Conservation (phyloP, 2,888 invertebrate genomes). For the Gasteruption jaculator region DNA sequence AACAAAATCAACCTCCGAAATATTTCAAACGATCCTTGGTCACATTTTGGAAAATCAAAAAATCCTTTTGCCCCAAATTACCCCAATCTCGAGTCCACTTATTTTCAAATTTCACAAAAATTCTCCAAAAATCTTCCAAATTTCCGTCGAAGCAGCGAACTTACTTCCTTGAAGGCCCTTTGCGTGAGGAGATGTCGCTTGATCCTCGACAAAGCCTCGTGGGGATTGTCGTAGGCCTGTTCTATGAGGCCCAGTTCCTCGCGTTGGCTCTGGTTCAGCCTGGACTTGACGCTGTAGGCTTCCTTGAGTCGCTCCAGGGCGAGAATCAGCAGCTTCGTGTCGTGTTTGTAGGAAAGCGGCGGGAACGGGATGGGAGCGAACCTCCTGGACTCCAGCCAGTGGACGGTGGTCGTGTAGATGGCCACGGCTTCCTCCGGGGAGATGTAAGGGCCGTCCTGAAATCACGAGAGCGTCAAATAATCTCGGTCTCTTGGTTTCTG, state of each 20-base stretch:
- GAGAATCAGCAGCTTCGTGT: constrained; percentile 95
- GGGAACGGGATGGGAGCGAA: constrained; percentile 99
- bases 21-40: too few relatives aligned
- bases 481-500: too few relatives aligned
- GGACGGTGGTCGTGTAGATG: constrained; percentile 99
- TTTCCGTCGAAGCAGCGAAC: constrained; percentile 15
- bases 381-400: constrained; percentile 97
- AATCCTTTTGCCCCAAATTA: too few relatives aligned
- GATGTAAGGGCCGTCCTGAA: constrained; percentile 94
- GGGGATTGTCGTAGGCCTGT: constrained; percentile 99
- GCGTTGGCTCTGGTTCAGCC: constrained; percentile 96
- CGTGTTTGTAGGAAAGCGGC: constrained; percentile 98
- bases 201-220: constrained; percentile 97
- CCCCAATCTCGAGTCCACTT: too few relatives aligned
- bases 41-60: too few relatives aligned
- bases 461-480: too few relatives aligned
- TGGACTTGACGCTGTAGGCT: constrained; percentile 95
- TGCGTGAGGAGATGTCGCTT: constrained; percentile 98
- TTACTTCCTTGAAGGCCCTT: constrained; percentile 94
- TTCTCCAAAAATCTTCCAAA: too few relatives aligned
- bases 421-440: constrained; percentile 99
- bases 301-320: constrained; percentile 95
- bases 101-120: too few relatives aligned
- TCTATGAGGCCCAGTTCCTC: constrained; percentile 98
- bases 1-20: too few relatives aligned